Conservation (phyloP, 2,888 invertebrate genomes). For the Odontocolon sp. region DNA sequence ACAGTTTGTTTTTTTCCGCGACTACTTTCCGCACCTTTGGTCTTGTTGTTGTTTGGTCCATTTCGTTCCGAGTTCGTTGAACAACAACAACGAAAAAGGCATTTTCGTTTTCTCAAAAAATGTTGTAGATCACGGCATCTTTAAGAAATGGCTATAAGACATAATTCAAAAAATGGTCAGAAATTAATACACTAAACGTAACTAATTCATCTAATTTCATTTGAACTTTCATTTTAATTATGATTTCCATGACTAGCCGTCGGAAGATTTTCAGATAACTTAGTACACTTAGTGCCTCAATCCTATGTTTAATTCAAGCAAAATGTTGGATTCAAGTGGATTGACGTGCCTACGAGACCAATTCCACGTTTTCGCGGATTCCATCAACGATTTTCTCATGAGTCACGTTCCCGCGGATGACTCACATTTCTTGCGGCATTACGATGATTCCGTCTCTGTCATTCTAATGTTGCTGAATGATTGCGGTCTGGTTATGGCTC, state of each 20-base stretch:
- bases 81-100: too few species aligned
- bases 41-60: too few species aligned
- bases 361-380: slow-evolving; percentile 64
- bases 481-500: neutral
- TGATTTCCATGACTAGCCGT: too few species aligned
- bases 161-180: too few species aligned
- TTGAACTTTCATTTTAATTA: too few species aligned
- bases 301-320: neutral
- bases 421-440: slow-evolving; percentile 56
- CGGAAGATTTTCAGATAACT: neutral
- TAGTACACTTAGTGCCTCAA: neutral
- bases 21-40: neutral
- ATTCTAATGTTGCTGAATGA: neutral
- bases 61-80: too few species aligned
- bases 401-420: slow-evolving; percentile 65
- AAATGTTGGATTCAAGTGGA: slow-evolving; percentile 22
- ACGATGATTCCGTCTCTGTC: slow-evolving; percentile 39
- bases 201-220: too few species aligned
- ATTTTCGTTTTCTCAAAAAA: too few species aligned
- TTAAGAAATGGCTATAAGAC: neutral
- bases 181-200: too few species aligned
- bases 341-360: slow-evolving; percentile 20
- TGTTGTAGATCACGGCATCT: too few species aligned
- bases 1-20: slow-evolving; percentile 7
- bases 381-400: slow-evolving; percentile 66